Percentiles rank a stretch among this genome's conserved stretches.
Conservation (phyloP, 1,140 invertebrate genomes). For the Hylyphantes graminicola region DNA sequence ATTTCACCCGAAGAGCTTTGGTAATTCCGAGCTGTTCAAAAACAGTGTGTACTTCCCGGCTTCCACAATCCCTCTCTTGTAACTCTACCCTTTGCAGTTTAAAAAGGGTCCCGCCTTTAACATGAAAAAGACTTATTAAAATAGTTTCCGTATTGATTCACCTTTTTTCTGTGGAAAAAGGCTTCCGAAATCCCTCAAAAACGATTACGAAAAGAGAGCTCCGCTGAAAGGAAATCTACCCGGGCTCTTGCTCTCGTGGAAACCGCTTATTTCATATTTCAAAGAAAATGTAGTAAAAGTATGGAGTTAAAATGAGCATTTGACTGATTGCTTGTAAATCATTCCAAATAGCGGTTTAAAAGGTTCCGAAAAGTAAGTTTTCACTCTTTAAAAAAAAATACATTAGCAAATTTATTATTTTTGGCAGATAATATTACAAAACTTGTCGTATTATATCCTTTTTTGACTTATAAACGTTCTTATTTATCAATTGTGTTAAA, state of each 20-base stretch:
- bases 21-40: background rate
- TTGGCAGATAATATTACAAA: too few species aligned
- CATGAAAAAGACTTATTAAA: slow-evolving; percentile 29
- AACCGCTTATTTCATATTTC: too few species aligned
- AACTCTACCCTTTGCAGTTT: slow-evolving; percentile 19
- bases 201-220: slow-evolving; percentile 33
- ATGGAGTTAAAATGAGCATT: background rate
- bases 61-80: background rate
- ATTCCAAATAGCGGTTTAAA: background rate
- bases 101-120: slow-evolving; percentile 14
- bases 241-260: background rate
- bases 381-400: too few species aligned
- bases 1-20: slow-evolving; percentile 3
- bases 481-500: too few species aligned
- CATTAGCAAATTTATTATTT: too few species aligned
- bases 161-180: background rate
- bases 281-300: background rate
- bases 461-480: too few species aligned
- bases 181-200: background rate
- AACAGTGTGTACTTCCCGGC: background rate
- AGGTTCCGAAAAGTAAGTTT: too few species aligned
- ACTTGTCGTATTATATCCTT: too few species aligned
- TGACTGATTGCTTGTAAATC: slow-evolving; percentile 20
- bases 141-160: slow-evolving; percentile 32
- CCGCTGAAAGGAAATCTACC: slow-evolving; percentile 8